Base-by-base conservation (phyloP, 2,888 invertebrate species). In the Cerceris ruficornis region DNA sequence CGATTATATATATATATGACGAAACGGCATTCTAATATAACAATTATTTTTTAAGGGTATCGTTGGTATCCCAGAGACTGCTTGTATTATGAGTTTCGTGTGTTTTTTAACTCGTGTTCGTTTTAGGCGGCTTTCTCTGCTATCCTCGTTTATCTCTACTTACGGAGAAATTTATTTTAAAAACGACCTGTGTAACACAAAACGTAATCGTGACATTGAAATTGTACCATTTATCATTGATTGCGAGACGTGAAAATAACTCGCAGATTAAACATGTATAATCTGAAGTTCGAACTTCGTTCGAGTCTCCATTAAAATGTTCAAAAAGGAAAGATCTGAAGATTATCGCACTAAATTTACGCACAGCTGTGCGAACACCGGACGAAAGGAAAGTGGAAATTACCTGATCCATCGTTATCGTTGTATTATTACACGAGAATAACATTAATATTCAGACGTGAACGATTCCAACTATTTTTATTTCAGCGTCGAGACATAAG, bases 101-200 rank as follows among this genome's bases (percentile, higher is more conserved):
- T 42, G 11, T 49, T 68, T 73, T 68, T 61, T 62, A 28, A 28
- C 28, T 28, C 28, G 28, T 28, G 61, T 79, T 41, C 75, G 68
- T 75, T 68, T 52, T 75, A 61, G 55, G 69, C 65, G 55, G 73
- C 75, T 68, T 74, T 62, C 67, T 17, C 14, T 76, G 84, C 75
- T 82, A 84, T 80, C 80, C 80, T 84, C 74, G 70, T 76, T 49
- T 62, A 67, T 59, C 61, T 69, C 65, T 39, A 13, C 55, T 39
- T 59, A 28, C 5, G 50, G 7, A 50, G 13, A 58, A 15, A 14
- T 14, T 66, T n/a, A n/a, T n/a, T n/a, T n/a, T n/a, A 52, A 15
- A 66, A 74, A 1, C 39, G 41, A 70, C 7, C 15, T 43, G 55
- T 39, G 46, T 41, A 6, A 73, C 41, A 42, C 50, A 6, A 69